phyloP scores from a whole-genome alignment of 2,113 vertebrate genomes.

The Peromyscus polionotus region DNA sequence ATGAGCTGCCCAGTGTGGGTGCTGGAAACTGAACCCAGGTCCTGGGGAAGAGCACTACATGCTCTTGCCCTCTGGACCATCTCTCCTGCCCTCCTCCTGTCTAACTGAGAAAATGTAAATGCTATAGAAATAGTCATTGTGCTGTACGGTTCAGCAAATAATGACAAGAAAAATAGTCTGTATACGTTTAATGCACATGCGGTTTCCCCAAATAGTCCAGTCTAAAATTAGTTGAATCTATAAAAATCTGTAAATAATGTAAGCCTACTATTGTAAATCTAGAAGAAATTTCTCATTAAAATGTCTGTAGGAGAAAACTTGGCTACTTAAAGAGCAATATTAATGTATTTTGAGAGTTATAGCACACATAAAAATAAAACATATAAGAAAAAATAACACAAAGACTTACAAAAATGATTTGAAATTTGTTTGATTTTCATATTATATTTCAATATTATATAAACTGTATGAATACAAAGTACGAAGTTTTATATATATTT shows the following conservation, averaged over 20 bases:
- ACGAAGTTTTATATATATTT: neutral
- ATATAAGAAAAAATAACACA: neutral
- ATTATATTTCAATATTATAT: neutral
- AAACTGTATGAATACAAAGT: neutral
- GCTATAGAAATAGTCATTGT: neutral
- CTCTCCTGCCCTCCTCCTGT: neutral
- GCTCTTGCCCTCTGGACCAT: neutral
- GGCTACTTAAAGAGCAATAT: neutral
- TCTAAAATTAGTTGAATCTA: neutral
- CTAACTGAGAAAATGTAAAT: neutral
- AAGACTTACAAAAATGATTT: neutral
- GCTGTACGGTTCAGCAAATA: neutral
- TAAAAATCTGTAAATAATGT: neutral
- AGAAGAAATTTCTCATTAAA: neutral
- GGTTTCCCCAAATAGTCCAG: neutral
- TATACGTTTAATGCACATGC: neutral
- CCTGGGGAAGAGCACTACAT: neutral
- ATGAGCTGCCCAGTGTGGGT: neutral
- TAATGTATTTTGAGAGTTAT: neutral
- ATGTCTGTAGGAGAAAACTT: conserved; percentile 2
- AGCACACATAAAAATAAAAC: neutral
- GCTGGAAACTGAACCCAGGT: neutral
- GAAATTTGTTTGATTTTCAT: neutral
- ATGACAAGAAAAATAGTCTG: neutral
- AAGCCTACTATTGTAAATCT: neutral